Percentiles rank a stretch among this genome's conserved stretches.
Evolutionary conservation across 2,113 vertebrate species (phyloP).

Genomic region (Felis chaus): DNA sequence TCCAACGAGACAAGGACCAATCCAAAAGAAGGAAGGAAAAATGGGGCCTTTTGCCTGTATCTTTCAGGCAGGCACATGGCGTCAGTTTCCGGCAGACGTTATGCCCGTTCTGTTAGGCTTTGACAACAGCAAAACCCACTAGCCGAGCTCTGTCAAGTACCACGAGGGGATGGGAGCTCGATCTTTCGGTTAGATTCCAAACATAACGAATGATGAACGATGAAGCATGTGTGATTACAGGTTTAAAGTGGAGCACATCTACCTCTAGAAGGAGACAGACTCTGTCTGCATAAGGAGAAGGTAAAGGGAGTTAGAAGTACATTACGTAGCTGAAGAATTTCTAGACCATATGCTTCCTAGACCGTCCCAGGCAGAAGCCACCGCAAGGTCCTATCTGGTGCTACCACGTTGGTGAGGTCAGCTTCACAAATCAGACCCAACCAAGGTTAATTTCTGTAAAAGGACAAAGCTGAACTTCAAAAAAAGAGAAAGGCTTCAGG

Average conservation of each 20-base stretch:
- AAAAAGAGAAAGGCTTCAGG: background rate
- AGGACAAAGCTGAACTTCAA: background rate
- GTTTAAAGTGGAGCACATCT: slow-evolving; percentile 39
- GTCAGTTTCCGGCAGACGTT: slow-evolving; percentile 23
- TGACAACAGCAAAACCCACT: slow-evolving; percentile 44
- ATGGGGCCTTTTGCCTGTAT: slow-evolving; percentile 58
- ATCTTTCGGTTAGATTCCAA: slow-evolving; percentile 14
- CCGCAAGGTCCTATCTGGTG: background rate
- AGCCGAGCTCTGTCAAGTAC: slow-evolving; percentile 14
- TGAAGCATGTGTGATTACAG: slow-evolving; percentile 13
- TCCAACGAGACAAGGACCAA: slow-evolving; percentile 53
- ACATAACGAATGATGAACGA: background rate
- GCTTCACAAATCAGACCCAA: slow-evolving; percentile 13
- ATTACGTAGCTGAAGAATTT: background rate
- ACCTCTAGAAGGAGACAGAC: slow-evolving; percentile 32
- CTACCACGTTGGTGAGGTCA: background rate
- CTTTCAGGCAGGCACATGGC: slow-evolving; percentile 48
- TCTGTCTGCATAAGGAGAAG: slow-evolving; percentile 69
- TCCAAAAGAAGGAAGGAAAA: slow-evolving; percentile 40
- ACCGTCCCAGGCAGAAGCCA: background rate
- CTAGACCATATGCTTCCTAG: background rate
- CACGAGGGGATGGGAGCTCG: background rate
- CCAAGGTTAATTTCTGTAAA: slow-evolving; percentile 27
- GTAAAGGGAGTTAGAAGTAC: slow-evolving; percentile 59
- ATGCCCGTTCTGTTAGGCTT: background rate